A percentile compares a stretch with the other conserved stretches of the same genome.
These are phyloP conservation scores for Eilema sororculum DNA, from an alignment of 2,888 invertebrate species.

Conservation along the genomic window DNA sequence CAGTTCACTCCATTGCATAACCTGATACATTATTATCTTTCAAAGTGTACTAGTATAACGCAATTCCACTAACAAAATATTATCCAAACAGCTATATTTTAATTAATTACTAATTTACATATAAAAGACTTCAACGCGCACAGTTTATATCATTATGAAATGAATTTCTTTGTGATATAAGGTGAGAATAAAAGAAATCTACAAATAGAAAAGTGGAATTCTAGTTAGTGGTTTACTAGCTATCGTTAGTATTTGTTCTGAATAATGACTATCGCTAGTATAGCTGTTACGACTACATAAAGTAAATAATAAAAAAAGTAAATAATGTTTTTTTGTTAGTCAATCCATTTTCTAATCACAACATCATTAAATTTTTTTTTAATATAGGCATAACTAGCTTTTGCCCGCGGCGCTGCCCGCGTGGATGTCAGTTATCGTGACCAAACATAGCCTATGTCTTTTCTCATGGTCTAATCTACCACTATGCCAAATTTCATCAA, in stretches of 20 bases:
- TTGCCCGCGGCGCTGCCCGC: too few relatives aligned
- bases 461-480: too few relatives aligned
- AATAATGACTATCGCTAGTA: not conserved
- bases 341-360: too few relatives aligned
- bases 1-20: constrained; percentile 11
- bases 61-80: not conserved
- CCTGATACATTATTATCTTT: not conserved
- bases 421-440: too few relatives aligned
- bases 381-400: too few relatives aligned
- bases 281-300: not conserved
- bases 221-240: not conserved
- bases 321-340: too few relatives aligned
- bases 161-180: not conserved
- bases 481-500: too few relatives aligned
- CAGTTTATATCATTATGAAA: constrained; percentile 7
- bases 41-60: not conserved
- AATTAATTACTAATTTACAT: constrained; percentile 20
- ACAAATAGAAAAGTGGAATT: constrained; percentile 1
- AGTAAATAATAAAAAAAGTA: too few relatives aligned
- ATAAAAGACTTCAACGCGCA: constrained; percentile 74
- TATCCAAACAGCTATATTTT: constrained; percentile 5
- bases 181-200: constrained; percentile 5
- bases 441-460: too few relatives aligned
- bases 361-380: too few relatives aligned
- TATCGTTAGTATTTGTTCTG: not conserved